Evolutionary conservation across 2,888 invertebrate species (phyloP), one percentile per base, ranked within the genome.

Genomic region (Pristionchus arcanus): DNA sequence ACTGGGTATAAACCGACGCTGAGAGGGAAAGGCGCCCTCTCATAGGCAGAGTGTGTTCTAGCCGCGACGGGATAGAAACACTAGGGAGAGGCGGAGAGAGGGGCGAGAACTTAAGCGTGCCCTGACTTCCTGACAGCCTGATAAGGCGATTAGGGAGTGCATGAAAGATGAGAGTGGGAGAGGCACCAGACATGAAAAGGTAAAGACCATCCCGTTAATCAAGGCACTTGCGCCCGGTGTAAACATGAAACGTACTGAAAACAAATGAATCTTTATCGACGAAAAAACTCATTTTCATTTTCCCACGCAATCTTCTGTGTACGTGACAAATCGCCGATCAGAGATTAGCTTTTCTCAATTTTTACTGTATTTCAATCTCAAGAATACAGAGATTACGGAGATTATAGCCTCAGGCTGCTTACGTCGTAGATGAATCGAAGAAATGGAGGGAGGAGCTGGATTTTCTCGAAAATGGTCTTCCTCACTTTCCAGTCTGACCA

Each of bases 1-100:
- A 42, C 74, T 74, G 74, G 74, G 74, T 74, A 37, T 31, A 74
- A 74, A 74, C 74, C 74, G n/a, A 74, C 31, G 0, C 31, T 19
- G 37, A 37, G 7, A 19, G 74, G 5, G 74, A 34, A 74, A 21
- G 19, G 37, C 7, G 37, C 21, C 31, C 81, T 49, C 81, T 81
- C 81, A 28, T 53, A 53, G 34, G 31, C 34, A 34, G 13, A 11
- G 34, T 34, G 31, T 31, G 15, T 31, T 31, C 71, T 71, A 28
- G 4, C 16, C 71, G 2, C 71, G 71, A 31, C 71, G 34, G 71
- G 71, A 34, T 0, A 19, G 31, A 71, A 31, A 71, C 31, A 3
- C 0, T 31, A 13, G 71, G 34, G 71, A 34, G 71, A 34, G 34
- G 16, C 34, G 21, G 71, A 34, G 71, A 71, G 68, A 71, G 31